phyloP scores from a whole-genome alignment of 2,113 vertebrate genomes.

The Malurus melanocephalus region DNA sequence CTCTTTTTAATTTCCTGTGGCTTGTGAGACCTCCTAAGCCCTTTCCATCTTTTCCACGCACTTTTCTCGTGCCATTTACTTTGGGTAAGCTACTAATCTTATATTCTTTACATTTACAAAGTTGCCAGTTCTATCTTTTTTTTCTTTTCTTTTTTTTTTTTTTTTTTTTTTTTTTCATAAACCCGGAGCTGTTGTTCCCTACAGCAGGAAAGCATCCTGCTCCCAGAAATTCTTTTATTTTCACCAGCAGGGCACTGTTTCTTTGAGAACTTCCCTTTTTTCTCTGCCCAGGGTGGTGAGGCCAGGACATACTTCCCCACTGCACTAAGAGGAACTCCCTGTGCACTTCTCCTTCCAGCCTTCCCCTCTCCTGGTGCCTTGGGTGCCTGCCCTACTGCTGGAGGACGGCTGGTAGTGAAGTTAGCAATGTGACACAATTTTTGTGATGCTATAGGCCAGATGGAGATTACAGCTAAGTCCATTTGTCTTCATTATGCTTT shows the following conservation, averaged over 20 bases:
- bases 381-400: neutral
- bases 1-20: neutral
- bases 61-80: neutral
- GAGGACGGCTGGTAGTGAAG: neutral
- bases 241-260: neutral
- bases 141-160: too few species aligned
- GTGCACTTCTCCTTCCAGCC: neutral
- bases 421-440: neutral
- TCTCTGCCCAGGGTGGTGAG: neutral
- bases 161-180: neutral
- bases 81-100: neutral
- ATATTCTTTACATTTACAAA: neutral
- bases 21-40: neutral
- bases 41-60: neutral
- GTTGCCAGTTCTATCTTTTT: neutral
- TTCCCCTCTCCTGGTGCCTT: neutral
- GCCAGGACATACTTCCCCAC: neutral
- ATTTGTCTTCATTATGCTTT: neutral
- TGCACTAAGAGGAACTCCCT: neutral
- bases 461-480: neutral
- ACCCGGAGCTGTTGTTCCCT: neutral
- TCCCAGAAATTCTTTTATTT: neutral
- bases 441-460: neutral
- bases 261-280: neutral
- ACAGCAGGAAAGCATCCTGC: neutral